phyloP scores from a whole-genome alignment of 2,797 vertebrate genomes.

The Takifugu ocellatus region DNA sequence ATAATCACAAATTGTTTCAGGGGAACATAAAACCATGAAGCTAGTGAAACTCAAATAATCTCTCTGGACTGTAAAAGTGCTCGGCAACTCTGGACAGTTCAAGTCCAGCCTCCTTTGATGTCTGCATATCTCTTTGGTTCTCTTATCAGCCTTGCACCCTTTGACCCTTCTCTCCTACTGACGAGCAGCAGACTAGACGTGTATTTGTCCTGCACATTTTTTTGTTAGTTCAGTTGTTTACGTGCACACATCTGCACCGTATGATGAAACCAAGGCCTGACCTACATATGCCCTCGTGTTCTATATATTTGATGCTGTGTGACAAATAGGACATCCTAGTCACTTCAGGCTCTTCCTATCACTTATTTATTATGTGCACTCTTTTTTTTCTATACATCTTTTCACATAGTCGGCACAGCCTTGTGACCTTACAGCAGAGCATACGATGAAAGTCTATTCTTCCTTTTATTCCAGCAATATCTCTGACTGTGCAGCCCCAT shows the following conservation, averaged over 20 bases:
- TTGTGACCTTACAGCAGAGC: constrained; percentile 30
- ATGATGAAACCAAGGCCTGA: constrained; percentile 39
- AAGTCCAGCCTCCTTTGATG: constrained; percentile 18
- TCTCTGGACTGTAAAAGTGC: neutral
- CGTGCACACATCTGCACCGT: constrained; percentile 44
- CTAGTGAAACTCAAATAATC: constrained; percentile 1
- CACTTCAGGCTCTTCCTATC: constrained; percentile 57
- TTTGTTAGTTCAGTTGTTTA: constrained; percentile 44
- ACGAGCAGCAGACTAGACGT: neutral
- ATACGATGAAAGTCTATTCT: neutral
- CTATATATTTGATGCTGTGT: constrained; percentile 52
- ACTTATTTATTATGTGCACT: constrained; percentile 68
- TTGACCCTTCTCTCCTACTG: constrained; percentile 29
- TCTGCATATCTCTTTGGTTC: constrained; percentile 6
- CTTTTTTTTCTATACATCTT: constrained; percentile 32
- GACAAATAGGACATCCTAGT: constrained; percentile 51
- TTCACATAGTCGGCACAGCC: constrained; percentile 20
- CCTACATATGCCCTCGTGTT: constrained; percentile 44
- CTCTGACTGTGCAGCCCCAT: constrained; percentile 15
- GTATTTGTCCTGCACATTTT: constrained; percentile 11
- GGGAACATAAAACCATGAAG: constrained; percentile 5
- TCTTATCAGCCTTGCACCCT: constrained; percentile 33
- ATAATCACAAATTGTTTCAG: neutral
- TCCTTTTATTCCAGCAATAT: neutral
- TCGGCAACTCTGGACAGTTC: neutral